Evolutionary conservation across 2,888 invertebrate genomes (phyloP).

Genomic region (Galeruca laticollis): DNA sequence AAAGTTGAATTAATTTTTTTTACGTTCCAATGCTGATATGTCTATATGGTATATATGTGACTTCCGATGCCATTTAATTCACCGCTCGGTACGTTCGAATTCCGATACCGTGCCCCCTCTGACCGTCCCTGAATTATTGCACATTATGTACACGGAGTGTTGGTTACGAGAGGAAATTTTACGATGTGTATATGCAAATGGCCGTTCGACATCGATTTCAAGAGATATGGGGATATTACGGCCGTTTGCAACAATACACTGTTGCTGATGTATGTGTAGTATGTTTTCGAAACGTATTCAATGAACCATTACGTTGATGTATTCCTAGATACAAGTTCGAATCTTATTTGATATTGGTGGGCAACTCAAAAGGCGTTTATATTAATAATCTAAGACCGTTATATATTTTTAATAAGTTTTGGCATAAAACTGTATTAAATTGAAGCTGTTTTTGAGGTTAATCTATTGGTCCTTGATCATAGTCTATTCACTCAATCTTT

Average conservation of each 20-base stretch:
- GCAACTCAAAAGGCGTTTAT: too few species aligned
- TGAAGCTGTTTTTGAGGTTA: too few species aligned
- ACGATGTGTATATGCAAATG: slow-evolving; percentile 56
- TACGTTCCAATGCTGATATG: background rate
- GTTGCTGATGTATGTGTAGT: slow-evolving; percentile 49
- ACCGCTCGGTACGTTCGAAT: background rate
- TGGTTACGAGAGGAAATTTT: slow-evolving; percentile 54
- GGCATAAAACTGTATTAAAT: too few species aligned
- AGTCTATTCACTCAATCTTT: too few species aligned
- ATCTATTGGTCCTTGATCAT: too few species aligned
- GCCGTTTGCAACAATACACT: slow-evolving; percentile 51
- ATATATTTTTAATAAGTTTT: too few species aligned
- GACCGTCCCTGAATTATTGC: slow-evolving; percentile 37
- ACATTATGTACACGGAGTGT: slow-evolving; percentile 50
- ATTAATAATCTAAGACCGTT: too few species aligned
- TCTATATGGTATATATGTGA: background rate
- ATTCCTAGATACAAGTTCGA: background rate
- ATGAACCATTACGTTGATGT: slow-evolving; percentile 17
- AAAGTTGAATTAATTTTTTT: too few species aligned
- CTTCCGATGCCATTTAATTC: slow-evolving; percentile 3
- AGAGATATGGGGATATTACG: slow-evolving; percentile 53
- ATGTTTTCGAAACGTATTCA: slow-evolving; percentile 32
- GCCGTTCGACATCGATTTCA: slow-evolving; percentile 57
- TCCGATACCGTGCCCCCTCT: slow-evolving; percentile 15
- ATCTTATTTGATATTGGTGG: slow-evolving; percentile 7